Evolutionary conservation across 1,140 invertebrate genomes (phyloP).

Genomic region (Ceratosolen fusciceps): DNA sequence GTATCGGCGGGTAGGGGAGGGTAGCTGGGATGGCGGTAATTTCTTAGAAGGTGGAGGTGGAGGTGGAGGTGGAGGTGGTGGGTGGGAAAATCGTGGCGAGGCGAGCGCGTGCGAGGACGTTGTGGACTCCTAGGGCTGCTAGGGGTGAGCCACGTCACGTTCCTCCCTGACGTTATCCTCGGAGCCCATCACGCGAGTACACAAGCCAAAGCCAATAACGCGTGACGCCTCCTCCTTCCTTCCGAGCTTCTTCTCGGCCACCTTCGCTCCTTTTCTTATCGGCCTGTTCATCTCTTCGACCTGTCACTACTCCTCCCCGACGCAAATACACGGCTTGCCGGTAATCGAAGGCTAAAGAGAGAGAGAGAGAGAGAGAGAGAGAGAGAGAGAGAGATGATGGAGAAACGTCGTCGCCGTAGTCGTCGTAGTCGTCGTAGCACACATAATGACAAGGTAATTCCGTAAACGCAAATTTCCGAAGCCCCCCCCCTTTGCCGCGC

Average conservation of each 20-base stretch:
- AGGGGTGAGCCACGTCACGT: not conserved
- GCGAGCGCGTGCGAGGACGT: no score
- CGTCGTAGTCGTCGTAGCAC: no score
- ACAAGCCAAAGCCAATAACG: not conserved
- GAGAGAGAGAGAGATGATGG: not conserved
- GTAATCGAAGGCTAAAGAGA: constrained; percentile 19
- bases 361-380: not conserved
- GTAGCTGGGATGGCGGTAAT: no score
- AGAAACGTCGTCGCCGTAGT: no score
- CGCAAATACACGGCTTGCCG: not conserved
- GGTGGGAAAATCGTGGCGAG: not conserved
- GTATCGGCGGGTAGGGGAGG: not conserved
- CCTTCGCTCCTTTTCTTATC: constrained; percentile 46
- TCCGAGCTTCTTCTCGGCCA: constrained; percentile 52
- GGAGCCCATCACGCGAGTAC: not conserved
- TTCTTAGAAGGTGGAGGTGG: not conserved
- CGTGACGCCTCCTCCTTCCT: constrained; percentile 7
- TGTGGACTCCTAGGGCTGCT: no score
- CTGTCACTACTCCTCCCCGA: constrained; percentile 36
- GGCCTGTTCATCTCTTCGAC: constrained; percentile 32
- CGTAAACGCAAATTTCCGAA: constrained; percentile 67
- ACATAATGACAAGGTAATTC: constrained; percentile 66
- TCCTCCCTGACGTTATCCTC: not conserved
- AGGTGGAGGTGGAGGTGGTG: not conserved
- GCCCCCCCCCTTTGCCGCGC: constrained; percentile 54